Conservation (phyloP, 2,888 invertebrate species). For the Pollenia griseotomentosa region DNA sequence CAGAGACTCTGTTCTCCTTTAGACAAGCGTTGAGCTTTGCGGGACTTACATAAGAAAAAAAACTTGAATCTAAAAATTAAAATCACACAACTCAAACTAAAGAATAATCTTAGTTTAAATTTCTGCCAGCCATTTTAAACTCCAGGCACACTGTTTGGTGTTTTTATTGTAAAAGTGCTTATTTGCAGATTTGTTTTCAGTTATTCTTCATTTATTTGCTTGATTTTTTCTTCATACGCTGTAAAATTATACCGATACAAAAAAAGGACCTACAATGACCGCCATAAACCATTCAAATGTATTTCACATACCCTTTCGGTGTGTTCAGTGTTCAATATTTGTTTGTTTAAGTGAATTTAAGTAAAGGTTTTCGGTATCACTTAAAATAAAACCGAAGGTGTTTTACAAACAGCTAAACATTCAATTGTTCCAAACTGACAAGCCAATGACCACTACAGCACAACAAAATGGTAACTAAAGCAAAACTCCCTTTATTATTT, state of each 20-base stretch:
- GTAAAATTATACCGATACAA: conserved; percentile 41
- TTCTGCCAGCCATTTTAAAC: background rate
- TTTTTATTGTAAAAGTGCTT: conserved; percentile 11
- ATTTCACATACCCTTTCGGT: background rate
- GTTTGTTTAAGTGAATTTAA: conserved; percentile 63
- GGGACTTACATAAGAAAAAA: too few relatives aligned
- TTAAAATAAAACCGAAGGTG: conserved; percentile 80
- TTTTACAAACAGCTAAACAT: conserved; percentile 83
- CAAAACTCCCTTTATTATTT: background rate
- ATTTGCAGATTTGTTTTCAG: conserved; percentile 49
- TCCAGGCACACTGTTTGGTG: background rate
- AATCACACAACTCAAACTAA: too few relatives aligned
- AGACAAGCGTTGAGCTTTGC: too few relatives aligned
- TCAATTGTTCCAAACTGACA: conserved; percentile 75
- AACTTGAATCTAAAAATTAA: too few relatives aligned
- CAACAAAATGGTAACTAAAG: conserved; percentile 55
- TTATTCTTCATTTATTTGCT: background rate
- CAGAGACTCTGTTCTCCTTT: too few relatives aligned
- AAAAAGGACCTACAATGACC: conserved; percentile 57
- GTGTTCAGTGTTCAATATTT: conserved; percentile 46
- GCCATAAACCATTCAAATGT: conserved; percentile 66
- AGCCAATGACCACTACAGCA: conserved; percentile 57
- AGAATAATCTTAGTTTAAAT: background rate
- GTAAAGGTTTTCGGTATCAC: conserved; percentile 70
- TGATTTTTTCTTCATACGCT: background rate